Percentiles rank a stretch among this genome's conserved stretches.
phyloP scores from a whole-genome alignment of 2,797 vertebrate species.

The Triplophysa bombifrons region DNA sequence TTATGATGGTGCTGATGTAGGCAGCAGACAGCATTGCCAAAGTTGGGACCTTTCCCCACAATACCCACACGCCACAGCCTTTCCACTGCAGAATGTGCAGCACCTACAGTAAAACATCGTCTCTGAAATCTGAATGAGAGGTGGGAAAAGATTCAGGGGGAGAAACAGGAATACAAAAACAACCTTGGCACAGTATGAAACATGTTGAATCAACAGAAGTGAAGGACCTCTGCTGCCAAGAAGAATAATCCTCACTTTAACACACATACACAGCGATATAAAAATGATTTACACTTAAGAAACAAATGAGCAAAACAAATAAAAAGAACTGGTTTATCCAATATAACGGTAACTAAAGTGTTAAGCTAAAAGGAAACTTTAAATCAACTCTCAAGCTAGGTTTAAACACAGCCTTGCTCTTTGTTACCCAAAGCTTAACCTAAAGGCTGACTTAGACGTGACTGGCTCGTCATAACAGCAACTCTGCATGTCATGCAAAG shows the following conservation, averaged over 20 bases:
- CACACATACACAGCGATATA: conserved; percentile 32
- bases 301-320: not conserved
- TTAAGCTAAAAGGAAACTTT: not conserved
- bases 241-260: conserved; percentile 44
- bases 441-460: not conserved
- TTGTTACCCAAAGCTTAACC: not conserved
- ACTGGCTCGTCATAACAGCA: not conserved
- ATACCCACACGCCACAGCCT: not conserved
- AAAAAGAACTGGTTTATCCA: not conserved
- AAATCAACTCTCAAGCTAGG: not conserved
- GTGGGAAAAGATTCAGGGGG: not conserved
- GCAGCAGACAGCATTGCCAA: not conserved
- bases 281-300: not conserved
- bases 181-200: not conserved
- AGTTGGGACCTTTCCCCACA: not conserved
- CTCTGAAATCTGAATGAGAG: not conserved
- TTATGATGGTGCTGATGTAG: not conserved
- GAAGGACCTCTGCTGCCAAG: not conserved
- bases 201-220: conserved; percentile 22
- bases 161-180: not conserved
- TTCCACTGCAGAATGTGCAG: not conserved
- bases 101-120: not conserved
- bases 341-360: not conserved
- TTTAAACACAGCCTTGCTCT: not conserved
- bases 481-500: not conserved